Base-by-base conservation (phyloP, 1,140 invertebrate species). In the Diploscapter pachys region DNA sequence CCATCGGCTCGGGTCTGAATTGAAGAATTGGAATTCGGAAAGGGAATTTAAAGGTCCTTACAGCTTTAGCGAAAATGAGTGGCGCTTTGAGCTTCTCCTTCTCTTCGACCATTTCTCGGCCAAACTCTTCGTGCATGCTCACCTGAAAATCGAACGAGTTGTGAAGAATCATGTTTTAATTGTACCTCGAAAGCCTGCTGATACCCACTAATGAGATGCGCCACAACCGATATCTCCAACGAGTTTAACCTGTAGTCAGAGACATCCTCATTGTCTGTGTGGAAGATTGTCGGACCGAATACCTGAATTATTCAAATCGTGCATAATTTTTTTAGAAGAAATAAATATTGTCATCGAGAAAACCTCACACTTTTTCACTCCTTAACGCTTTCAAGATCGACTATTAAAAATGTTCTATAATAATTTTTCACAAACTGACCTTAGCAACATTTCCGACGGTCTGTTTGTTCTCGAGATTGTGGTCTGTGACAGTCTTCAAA, bases 401-500 rank as follows among this genome's bases (percentile, higher is more conserved):
- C 1, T 31, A 31, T 31, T 31, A 31, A 31, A 31, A 31, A 31
- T 31, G 31, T 31, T 31, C 31, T 31, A 31, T 31, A 31, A 31
- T 31, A 31, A 31, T 31, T 31, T 31, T 31, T 31, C 31, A 31
- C 31, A 1, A 31, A 31, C 31, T 31, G 11, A 76, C 63, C 70
- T 82, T 85, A n/a, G 83, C 63, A 8, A 83, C 65, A 68, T 83
- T 83, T 11, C 81, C 81, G 52, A 83, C 71, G n/a, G 80, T 81
- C 6, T 83, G 83, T 55, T 72, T 49, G 63, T 83, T 83, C n/a
- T 78, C 71, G 13, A 51, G 31, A 4, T 75, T 59, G 62, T 83
- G 80, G 9, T 71, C 68, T 31, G 72, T 63, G 13, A 81, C 67
- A 31, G 80, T 80, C 53, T 65, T 66, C 48, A 83, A 71, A 78